Conservation (phyloP, 2,888 invertebrate genomes). For the Morinoia aosen region DNA sequence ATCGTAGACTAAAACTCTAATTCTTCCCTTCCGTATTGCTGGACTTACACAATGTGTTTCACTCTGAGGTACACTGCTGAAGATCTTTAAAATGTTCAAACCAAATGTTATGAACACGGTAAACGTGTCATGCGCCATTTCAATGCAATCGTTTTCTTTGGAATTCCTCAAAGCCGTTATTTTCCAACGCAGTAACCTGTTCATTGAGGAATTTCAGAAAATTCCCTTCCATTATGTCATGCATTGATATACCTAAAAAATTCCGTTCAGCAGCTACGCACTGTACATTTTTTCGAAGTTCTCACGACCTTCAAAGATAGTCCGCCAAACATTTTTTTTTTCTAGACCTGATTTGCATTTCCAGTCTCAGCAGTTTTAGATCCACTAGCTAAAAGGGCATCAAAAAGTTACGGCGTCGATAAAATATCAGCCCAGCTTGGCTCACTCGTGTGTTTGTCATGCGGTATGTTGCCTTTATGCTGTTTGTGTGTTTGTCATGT, state of each 20-base stretch:
- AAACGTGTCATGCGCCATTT: no score
- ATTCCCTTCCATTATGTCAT: not conserved
- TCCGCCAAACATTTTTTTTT: not conserved
- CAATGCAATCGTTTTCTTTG: no score
- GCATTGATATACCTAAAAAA: not conserved
- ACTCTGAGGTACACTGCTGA: no score
- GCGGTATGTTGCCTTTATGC: not conserved
- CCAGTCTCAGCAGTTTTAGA: not conserved
- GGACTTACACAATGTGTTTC: no score
- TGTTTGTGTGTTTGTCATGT: no score
- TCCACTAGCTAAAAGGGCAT: not conserved
- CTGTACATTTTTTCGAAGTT: not conserved
- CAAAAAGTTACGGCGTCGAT: not conserved
- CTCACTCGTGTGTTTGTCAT: not conserved
- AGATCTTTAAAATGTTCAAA: no score
- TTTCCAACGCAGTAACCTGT: no score
- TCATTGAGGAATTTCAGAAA: not conserved
- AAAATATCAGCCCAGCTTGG: not conserved
- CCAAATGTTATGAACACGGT: no score
- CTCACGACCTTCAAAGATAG: not conserved
- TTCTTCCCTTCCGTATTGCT: no score
- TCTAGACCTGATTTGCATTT: not conserved
- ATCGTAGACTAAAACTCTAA: no score
- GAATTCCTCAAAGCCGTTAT: no score
- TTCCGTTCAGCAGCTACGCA: not conserved